A percentile compares a stretch with the other conserved stretches of the same genome.
These are phyloP conservation scores for Epirrhoe alternata DNA, from an alignment of 2,888 invertebrate species.

Conservation along the genomic window DNA sequence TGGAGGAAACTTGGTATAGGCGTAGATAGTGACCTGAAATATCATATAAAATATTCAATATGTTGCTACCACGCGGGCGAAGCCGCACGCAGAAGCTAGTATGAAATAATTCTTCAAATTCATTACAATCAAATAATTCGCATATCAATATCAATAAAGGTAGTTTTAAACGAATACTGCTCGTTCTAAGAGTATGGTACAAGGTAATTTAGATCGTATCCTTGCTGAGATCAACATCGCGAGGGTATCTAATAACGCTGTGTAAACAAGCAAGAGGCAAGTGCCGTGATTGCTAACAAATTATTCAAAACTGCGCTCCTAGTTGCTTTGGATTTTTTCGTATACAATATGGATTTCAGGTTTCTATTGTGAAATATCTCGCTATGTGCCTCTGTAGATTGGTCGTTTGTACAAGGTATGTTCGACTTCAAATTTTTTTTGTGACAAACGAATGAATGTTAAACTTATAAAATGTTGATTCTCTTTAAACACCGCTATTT, in stretches of 20 bases:
- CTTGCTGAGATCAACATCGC: slow-evolving; percentile 46
- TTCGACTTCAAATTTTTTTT: too few species aligned
- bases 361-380: slow-evolving; percentile 8
- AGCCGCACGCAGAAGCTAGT: too few species aligned
- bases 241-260: slow-evolving; percentile 47
- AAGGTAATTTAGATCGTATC: slow-evolving; percentile 54
- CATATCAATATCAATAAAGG: background rate
- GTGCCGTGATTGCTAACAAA: slow-evolving; percentile 49
- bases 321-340: slow-evolving; percentile 24
- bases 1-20: too few species aligned
- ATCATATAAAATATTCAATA: too few species aligned
- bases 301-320: slow-evolving; percentile 44
- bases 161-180: slow-evolving; percentile 10
- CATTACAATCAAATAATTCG: too few species aligned
- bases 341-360: slow-evolving; percentile 6
- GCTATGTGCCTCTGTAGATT: background rate
- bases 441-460: too few species aligned
- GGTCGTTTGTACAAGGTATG: background rate
- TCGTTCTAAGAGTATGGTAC: slow-evolving; percentile 42
- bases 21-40: too few species aligned
- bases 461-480: too few species aligned
- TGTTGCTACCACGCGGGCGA: too few species aligned
- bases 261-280: slow-evolving; percentile 47
- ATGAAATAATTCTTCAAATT: too few species aligned
- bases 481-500: too few species aligned